Percentiles rank a stretch among this genome's conserved stretches.
These are phyloP conservation scores for Pangasius sanitwongsei DNA, from an alignment of 2,797 vertebrate species.

Conservation along the genomic window DNA sequence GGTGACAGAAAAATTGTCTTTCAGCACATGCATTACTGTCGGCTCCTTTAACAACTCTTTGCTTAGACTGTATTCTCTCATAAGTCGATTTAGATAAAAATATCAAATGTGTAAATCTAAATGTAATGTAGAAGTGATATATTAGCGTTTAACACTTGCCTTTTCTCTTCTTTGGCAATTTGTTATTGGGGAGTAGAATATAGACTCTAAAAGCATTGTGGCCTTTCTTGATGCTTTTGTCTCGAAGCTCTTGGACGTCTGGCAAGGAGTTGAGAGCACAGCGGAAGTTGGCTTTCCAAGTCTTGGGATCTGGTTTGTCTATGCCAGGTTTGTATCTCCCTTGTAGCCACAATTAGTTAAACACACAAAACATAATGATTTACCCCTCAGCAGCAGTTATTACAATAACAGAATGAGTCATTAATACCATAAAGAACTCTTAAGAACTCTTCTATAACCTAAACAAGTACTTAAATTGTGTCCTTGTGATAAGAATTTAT, in stretches of 20 bases:
- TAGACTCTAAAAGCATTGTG: conserved; percentile 79
- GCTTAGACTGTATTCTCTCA: not conserved
- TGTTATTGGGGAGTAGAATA: conserved; percentile 72
- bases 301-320: conserved; percentile 81
- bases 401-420: not conserved
- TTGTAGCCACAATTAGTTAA: conserved; percentile 46
- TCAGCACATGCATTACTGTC: not conserved
- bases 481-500: not conserved
- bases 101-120: not conserved
- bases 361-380: not conserved
- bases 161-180: conserved; percentile 47
- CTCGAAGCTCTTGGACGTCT: conserved; percentile 76
- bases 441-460: not conserved
- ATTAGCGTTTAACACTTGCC: conserved; percentile 17
- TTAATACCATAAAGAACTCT: not conserved
- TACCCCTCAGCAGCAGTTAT: not conserved
- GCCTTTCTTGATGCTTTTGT: conserved; percentile 79
- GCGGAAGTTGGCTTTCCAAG: conserved; percentile 84
- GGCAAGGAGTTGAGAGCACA: conserved; percentile 80
- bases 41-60: not conserved
- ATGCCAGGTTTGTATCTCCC: conserved; percentile 75
- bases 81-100: too few relatives aligned
- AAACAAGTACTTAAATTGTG: not conserved
- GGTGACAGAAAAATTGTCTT: not conserved
- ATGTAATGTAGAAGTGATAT: not conserved